A percentile compares a stretch with the other conserved stretches of the same genome.
phyloP scores from a whole-genome alignment of 2,113 vertebrate species.

The Scytalopus superciliaris region DNA sequence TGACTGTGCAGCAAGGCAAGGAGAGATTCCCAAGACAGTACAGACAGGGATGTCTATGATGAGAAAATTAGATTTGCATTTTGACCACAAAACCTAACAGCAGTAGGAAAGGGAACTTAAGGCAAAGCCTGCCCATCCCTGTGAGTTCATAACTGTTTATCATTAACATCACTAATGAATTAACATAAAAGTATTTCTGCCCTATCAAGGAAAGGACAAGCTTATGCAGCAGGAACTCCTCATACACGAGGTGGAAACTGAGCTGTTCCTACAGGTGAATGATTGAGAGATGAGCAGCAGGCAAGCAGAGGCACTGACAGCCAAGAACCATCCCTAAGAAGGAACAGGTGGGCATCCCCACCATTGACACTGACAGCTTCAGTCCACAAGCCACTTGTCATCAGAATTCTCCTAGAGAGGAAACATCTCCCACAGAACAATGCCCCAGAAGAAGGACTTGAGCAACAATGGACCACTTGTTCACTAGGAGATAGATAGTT shows the following conservation, averaged over 20 bases:
- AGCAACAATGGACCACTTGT: neutral
- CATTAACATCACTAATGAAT: neutral
- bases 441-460: neutral
- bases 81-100: no score
- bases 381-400: neutral
- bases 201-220: neutral
- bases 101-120: neutral
- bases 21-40: neutral
- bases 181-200: neutral
- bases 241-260: fast-evolving
- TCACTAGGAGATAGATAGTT: fast-evolving
- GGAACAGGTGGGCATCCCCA: neutral
- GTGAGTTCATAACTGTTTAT: neutral
- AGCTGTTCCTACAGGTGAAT: neutral
- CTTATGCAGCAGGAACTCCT: neutral
- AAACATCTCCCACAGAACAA: neutral
- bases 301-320: neutral
- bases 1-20: neutral
- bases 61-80: no score
- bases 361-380: neutral
- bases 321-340: no score
- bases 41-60: neutral
- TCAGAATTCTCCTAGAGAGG: neutral
- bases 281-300: neutral
- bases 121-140: neutral